Evolutionary conservation across 2,888 invertebrate species (phyloP).

Genomic region (Operophtera brumata): DNA sequence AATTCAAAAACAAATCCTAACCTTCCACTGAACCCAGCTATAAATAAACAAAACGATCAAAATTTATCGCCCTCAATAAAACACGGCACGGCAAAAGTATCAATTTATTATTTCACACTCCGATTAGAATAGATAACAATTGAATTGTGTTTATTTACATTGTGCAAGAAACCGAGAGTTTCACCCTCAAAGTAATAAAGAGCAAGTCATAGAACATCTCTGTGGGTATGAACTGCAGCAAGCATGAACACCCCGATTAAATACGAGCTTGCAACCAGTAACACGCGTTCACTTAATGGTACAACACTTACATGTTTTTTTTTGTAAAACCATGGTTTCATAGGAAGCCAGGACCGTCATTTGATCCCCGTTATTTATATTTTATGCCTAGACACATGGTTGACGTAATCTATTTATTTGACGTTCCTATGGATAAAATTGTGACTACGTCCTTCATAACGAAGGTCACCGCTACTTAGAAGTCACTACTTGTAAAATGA

Average conservation of each 20-base stretch:
- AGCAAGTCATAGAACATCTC: not conserved
- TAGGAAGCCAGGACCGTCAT: too few relatives aligned
- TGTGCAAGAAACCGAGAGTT: conserved; percentile 23
- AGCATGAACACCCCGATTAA: not conserved
- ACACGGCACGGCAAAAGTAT: conserved; percentile 65
- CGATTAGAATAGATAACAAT: conserved; percentile 51
- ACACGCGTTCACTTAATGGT: not conserved
- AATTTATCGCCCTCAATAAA: conserved; percentile 37
- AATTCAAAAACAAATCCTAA: not conserved
- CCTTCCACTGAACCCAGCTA: conserved; percentile 6
- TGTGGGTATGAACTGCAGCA: not conserved
- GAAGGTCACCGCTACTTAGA: too few relatives aligned
- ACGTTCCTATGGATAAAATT: too few relatives aligned
- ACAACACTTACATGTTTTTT: too few relatives aligned
- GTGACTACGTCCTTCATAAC: too few relatives aligned
- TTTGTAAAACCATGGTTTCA: too few relatives aligned
- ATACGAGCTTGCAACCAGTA: not conserved
- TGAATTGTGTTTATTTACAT: conserved; percentile 50
- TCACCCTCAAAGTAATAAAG: conserved; percentile 3
- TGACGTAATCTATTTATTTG: too few relatives aligned
- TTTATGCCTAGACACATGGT: too few relatives aligned
- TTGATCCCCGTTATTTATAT: too few relatives aligned
- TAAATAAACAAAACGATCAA: conserved; percentile 20
- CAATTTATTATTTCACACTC: conserved; percentile 75
- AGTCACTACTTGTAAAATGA: too few relatives aligned